A percentile compares a stretch with the other conserved stretches of the same genome.
Evolutionary conservation across 2,888 invertebrate species (phyloP).

Genomic region (Agriopis marginaria): DNA sequence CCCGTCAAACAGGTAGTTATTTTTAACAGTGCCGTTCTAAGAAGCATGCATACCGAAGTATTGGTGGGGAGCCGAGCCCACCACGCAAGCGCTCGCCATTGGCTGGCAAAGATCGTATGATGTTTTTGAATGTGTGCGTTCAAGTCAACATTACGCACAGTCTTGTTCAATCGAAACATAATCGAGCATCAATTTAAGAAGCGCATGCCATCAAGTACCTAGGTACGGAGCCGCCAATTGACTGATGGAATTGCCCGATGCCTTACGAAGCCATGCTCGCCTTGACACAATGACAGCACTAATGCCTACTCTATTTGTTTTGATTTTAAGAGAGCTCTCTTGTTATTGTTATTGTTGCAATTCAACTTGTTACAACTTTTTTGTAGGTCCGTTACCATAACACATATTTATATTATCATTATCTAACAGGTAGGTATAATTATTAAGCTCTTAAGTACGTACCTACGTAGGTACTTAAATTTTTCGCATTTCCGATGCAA

Average conservation of each 20-base stretch:
- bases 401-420: not conserved
- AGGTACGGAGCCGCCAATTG: slow-evolving; percentile 57
- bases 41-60: slow-evolving; percentile 76
- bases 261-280: slow-evolving; percentile 74
- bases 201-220: slow-evolving; percentile 50
- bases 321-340: slow-evolving; percentile 33
- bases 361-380: not conserved
- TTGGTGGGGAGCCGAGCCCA: slow-evolving; percentile 84
- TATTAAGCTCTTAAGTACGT: too few relatives aligned
- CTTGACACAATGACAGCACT: slow-evolving; percentile 65
- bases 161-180: slow-evolving; percentile 68
- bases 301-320: slow-evolving; percentile 55
- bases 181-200: slow-evolving; percentile 77
- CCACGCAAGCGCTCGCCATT: slow-evolving; percentile 69
- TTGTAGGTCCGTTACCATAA: not conserved
- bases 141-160: slow-evolving; percentile 62
- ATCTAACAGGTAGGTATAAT: too few relatives aligned
- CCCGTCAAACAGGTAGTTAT: slow-evolving; percentile 80
- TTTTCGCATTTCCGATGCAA: not conserved
- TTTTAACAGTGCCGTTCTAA: slow-evolving; percentile 82
- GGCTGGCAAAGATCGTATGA: slow-evolving; percentile 80
- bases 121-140: slow-evolving; percentile 72
- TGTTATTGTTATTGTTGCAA: not conserved
- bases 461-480: too few relatives aligned
- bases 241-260: slow-evolving; percentile 77